Conservation (phyloP, 2,113 vertebrate species). For the Poeciliopsis occidentalis region DNA sequence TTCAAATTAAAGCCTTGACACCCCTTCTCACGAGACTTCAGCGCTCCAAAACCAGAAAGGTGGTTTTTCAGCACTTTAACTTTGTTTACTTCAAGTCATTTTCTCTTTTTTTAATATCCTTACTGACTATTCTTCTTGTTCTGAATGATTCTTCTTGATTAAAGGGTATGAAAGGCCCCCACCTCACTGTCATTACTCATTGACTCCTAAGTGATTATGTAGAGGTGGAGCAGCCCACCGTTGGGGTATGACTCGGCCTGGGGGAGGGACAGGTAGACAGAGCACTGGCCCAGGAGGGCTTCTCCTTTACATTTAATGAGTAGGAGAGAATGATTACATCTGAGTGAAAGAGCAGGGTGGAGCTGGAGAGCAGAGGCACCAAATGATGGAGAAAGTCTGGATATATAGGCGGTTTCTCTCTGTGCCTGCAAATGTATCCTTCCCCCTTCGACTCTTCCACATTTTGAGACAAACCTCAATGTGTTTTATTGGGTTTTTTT, state of each 20-base stretch:
- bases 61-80: conserved; percentile 27
- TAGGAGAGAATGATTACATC: conserved; percentile 51
- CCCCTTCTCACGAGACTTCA: conserved; percentile 43
- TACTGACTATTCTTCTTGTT: conserved; percentile 25
- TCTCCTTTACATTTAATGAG: conserved; percentile 41
- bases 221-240: conserved; percentile 33
- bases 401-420: conserved; percentile 6
- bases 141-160: conserved; percentile 68
- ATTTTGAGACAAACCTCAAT: not conserved
- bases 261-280: conserved; percentile 31
- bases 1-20: conserved; percentile 65
- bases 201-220: conserved; percentile 58
- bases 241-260: conserved; percentile 27
- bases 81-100: not conserved
- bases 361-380: conserved; percentile 29
- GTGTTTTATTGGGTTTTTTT: not conserved
- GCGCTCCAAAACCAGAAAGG: conserved; percentile 33
- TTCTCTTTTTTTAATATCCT: not conserved
- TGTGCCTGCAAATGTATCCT: not conserved
- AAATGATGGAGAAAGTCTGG: conserved; percentile 28
- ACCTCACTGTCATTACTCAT: conserved; percentile 64
- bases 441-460: not conserved
- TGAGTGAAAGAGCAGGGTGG: conserved; percentile 51
- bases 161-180: conserved; percentile 57
- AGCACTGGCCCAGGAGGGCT: conserved; percentile 39